Percentiles rank a stretch among this genome's conserved stretches.
phyloP scores from a whole-genome alignment of 2,888 invertebrate species.

The Epinotia ramella region DNA sequence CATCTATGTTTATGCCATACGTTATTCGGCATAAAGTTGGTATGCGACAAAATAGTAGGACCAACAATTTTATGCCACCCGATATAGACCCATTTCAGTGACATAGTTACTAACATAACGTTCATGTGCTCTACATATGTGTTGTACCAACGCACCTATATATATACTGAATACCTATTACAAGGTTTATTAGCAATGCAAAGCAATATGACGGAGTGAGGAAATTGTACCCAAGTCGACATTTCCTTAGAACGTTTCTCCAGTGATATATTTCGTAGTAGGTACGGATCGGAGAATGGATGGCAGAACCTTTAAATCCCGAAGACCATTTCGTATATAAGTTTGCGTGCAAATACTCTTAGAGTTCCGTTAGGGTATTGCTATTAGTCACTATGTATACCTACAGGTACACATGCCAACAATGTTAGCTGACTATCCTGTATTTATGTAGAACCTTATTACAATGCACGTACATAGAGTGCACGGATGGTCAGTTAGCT shows the following conservation, averaged over 20 bases:
- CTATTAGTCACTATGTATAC: not conserved
- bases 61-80: no score
- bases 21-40: no score
- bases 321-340: slow-evolving; percentile 34
- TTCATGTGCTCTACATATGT: no score
- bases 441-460: no score
- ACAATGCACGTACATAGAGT: no score
- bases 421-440: not conserved
- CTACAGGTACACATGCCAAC: not conserved
- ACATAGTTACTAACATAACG: no score
- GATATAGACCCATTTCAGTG: no score
- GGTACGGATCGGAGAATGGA: slow-evolving; percentile 25
- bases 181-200: not conserved
- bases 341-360: slow-evolving; percentile 24
- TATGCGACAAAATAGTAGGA: no score
- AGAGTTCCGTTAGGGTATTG: slow-evolving; percentile 27
- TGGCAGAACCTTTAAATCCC: slow-evolving; percentile 40
- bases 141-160: not conserved
- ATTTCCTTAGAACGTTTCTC: slow-evolving; percentile 33
- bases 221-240: slow-evolving; percentile 34
- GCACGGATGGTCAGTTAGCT: no score
- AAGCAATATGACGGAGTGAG: slow-evolving; percentile 3
- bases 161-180: not conserved
- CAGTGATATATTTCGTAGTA: slow-evolving; percentile 34
- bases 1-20: no score